These are phyloP conservation scores for Bambusicola thoracicus DNA, from an alignment of 2,113 vertebrate genomes.

Conservation along the genomic window DNA sequence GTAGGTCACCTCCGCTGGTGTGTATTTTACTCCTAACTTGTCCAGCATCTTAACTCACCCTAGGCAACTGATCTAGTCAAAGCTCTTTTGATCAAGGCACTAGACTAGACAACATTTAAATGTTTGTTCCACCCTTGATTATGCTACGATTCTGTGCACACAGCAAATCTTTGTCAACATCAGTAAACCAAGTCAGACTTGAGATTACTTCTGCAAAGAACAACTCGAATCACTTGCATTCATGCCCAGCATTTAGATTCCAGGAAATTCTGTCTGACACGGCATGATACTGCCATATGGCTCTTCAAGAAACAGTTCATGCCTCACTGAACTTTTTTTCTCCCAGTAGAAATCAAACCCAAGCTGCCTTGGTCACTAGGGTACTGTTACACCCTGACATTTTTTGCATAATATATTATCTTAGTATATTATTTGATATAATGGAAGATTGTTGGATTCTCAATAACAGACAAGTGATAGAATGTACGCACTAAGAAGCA, in stretches of 20 bases:
- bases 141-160: background rate
- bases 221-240: background rate
- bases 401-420: background rate
- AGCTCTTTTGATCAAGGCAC: background rate
- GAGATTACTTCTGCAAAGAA: background rate
- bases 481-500: background rate
- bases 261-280: background rate
- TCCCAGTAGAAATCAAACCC: background rate
- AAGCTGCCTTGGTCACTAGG: background rate
- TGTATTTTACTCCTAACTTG: background rate
- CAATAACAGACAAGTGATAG: background rate
- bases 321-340: background rate
- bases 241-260: background rate
- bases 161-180: background rate
- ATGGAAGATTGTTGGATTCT: background rate
- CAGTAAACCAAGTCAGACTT: background rate
- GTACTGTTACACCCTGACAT: background rate
- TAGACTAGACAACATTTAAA: background rate
- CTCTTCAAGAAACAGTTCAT: background rate
- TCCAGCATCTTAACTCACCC: background rate
- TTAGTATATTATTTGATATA: background rate
- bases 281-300: background rate
- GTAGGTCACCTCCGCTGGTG: background rate
- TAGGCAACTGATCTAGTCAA: background rate
- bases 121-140: background rate